Conservation (phyloP, 1,140 invertebrate species). For the Melitaea cinxia region DNA sequence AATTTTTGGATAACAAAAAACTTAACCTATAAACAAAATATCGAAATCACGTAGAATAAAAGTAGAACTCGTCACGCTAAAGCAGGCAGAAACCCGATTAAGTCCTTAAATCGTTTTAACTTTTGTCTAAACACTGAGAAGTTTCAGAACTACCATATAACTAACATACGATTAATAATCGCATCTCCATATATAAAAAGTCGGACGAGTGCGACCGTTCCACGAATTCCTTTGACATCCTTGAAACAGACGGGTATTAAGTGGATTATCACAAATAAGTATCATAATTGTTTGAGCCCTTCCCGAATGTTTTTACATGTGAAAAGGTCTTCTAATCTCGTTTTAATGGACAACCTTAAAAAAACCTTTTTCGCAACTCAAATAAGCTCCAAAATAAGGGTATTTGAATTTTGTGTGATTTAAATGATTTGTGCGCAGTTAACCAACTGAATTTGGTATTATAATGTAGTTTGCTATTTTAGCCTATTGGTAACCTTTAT, state of each 20-base stretch:
- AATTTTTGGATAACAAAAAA: too few relatives aligned
- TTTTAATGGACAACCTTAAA: conserved; percentile 24
- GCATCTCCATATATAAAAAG: too few relatives aligned
- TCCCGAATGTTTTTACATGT: conserved; percentile 18
- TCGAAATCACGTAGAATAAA: too few relatives aligned
- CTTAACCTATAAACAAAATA: too few relatives aligned
- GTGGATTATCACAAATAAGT: conserved; percentile 19
- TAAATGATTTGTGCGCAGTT: neutral
- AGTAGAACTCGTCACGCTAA: too few relatives aligned
- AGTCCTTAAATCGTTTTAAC: too few relatives aligned
- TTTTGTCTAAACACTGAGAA: too few relatives aligned
- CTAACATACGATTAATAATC: too few relatives aligned
- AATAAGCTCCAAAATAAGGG: neutral
- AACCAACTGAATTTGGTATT: neutral
- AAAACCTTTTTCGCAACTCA: conserved; percentile 15
- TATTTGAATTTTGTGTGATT: conserved; percentile 10
- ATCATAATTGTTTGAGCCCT: conserved; percentile 18
- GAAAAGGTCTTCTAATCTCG: conserved; percentile 20
- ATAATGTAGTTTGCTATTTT: neutral
- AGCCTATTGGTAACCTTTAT: neutral
- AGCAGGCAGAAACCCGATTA: too few relatives aligned
- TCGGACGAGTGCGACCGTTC: neutral
- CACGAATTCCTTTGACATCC: neutral
- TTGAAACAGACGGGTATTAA: conserved; percentile 4
- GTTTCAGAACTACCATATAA: too few relatives aligned